Conservation (phyloP, 1,140 invertebrate species). For the Cecropterus lyciades region DNA sequence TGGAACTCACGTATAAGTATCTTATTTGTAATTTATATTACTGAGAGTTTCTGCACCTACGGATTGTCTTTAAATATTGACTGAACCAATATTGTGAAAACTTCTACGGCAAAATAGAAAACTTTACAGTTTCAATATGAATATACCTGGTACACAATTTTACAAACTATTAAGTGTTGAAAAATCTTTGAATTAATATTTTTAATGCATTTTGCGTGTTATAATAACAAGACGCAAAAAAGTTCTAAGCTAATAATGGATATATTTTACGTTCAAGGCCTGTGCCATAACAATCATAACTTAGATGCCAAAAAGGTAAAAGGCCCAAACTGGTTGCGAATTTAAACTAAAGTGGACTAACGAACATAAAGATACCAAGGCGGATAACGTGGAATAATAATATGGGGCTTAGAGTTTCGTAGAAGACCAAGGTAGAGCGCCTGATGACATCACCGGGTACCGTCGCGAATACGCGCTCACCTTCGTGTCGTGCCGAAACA, state of each 20-base stretch:
- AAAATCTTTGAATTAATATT: neutral
- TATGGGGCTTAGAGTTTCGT: slow-evolving; percentile 71
- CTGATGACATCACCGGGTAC: slow-evolving; percentile 69
- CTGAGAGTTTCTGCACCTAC: too few species aligned
- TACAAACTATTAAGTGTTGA: too few species aligned
- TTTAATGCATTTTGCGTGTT: neutral
- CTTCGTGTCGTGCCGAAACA: slow-evolving; percentile 44
- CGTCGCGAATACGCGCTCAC: slow-evolving; percentile 58
- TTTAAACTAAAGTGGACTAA: slow-evolving; percentile 52
- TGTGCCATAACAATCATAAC: slow-evolving; percentile 13
- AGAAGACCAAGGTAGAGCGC: slow-evolving; percentile 64
- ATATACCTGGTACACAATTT: too few species aligned
- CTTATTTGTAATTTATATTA: too few species aligned
- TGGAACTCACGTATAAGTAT: too few species aligned
- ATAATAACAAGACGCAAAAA: neutral
- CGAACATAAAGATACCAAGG: slow-evolving; percentile 54
- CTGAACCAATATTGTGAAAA: too few species aligned
- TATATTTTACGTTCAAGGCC: slow-evolving; percentile 9
- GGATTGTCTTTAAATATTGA: too few species aligned
- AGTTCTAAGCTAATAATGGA: neutral
- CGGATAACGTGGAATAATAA: slow-evolving; percentile 67
- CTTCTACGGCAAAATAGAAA: too few species aligned
- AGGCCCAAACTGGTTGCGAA: slow-evolving; percentile 63
- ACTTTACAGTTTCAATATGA: too few species aligned
- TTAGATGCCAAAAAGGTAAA: slow-evolving; percentile 49